Conservation (phyloP, 1,140 invertebrate genomes). For the Nomia melanderi region DNA sequence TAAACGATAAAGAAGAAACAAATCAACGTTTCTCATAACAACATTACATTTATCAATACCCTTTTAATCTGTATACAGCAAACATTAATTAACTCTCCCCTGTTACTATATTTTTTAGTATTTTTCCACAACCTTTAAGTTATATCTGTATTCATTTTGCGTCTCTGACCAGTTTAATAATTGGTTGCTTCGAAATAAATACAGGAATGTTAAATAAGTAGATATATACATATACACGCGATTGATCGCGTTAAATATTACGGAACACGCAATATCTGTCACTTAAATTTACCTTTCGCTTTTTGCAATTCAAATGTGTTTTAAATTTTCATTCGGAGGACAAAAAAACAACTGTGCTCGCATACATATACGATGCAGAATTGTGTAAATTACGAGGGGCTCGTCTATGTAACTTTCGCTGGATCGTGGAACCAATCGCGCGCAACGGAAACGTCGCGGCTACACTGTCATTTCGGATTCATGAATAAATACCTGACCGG, state of each 20-base stretch:
- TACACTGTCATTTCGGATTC: constrained; percentile 62
- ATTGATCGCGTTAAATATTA: constrained; percentile 9
- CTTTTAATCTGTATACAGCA: not conserved
- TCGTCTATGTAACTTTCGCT: constrained; percentile 41
- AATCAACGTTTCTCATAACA: not conserved
- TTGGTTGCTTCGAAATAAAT: constrained; percentile 3
- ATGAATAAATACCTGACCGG: constrained; percentile 63
- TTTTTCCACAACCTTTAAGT: no score
- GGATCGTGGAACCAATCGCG: constrained; percentile 35
- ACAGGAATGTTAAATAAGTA: constrained; percentile 7
- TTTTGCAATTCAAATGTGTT: constrained; percentile 56
- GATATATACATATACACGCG: no score
- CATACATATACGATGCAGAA: not conserved
- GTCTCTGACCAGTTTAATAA: no score
- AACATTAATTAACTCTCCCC: no score
- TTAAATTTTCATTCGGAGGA: constrained; percentile 50
- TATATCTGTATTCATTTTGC: no score
- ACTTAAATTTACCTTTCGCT: constrained; percentile 15
- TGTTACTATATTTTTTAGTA: no score
- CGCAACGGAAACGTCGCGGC: constrained; percentile 48
- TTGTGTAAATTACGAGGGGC: constrained; percentile 25
- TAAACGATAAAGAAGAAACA: no score
- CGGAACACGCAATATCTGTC: constrained; percentile 4
- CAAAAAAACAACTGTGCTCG: not conserved
- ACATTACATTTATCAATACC: no score